Base-by-base conservation (phyloP, 2,113 vertebrate species). In the Dolichotis patagonum region DNA sequence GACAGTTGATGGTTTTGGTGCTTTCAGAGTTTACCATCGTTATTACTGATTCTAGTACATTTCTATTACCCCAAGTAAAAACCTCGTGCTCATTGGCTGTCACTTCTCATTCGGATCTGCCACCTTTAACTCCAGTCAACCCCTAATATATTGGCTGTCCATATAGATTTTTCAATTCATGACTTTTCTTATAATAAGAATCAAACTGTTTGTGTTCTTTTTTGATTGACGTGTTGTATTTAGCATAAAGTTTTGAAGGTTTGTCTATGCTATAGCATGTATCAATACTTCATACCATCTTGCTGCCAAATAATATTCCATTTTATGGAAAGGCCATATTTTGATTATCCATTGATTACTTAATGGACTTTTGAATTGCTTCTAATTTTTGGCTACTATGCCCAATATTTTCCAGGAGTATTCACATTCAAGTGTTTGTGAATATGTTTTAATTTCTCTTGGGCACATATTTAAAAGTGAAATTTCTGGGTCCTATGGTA, bases 371-470 rank as follows among this genome's bases (percentile, higher is more conserved):
- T 78, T 60, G 13, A 67, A 32, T 87, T 62, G 5, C 81, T 91
- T 84, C 26, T 28, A n/a, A 4, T 65, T 90, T 80, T 94, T 3
- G 3, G 49, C 43, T 90, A 20, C 85, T 83, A 65, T 6, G n/a
- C 86, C 84, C 67, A 67, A 92, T 78, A 2, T 73, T 52, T 90
- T 9, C 35, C 43, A 1, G 78, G 8, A 17, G 58, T 41, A 81
- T 46, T 35, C 16, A 46, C 19, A 0, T 69, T 88, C 22, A 85
- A 5, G 13, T n/a, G 46, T 93, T 77, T 85, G 32, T 82, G 63
- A 19, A 0, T 56, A 75, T 20, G 12, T 88, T 95, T 90, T 94
- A 19, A 35, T 75, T 91, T 91, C 46, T 88, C 83, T 82, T 69
- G 73, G 32, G 3, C 73, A 26, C 30, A 35, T 43, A 43, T 13